phyloP scores from a whole-genome alignment of 2,113 vertebrate genomes.

The Pseudorectes ferrugineus region DNA sequence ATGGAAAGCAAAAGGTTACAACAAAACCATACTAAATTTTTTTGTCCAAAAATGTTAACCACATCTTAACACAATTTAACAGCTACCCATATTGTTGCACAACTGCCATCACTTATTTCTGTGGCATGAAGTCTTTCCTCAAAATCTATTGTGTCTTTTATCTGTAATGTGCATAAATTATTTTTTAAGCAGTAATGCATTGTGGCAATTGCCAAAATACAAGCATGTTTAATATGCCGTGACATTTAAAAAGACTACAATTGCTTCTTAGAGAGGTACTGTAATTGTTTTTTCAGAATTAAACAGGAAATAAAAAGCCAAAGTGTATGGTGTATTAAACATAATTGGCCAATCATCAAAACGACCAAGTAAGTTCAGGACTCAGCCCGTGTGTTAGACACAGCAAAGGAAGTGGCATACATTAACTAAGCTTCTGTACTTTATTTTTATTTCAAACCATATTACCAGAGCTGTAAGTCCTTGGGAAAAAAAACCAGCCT shows the following conservation, averaged over 20 bases:
- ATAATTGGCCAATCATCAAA: constrained; percentile 45
- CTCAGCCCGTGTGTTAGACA: constrained; percentile 38
- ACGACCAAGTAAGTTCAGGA: constrained; percentile 45
- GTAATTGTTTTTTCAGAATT: constrained; percentile 1
- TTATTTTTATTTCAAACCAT: constrained; percentile 60
- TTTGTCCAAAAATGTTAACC: background rate
- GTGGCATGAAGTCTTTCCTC: background rate
- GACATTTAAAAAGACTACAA: background rate
- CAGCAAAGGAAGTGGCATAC: constrained; percentile 46
- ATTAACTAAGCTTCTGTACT: constrained; percentile 66
- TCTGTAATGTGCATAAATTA: background rate
- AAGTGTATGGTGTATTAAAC: background rate
- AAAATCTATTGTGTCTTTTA: background rate
- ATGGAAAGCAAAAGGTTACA: background rate
- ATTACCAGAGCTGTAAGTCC: background rate
- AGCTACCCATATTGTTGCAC: background rate
- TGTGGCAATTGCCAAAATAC: background rate
- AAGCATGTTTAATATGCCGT: background rate
- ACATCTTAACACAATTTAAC: background rate
- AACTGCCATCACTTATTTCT: background rate
- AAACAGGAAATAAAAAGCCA: constrained; percentile 39
- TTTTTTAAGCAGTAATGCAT: background rate
- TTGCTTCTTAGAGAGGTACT: background rate
- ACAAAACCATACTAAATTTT: background rate
- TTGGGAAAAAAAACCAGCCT: background rate